phyloP scores from a whole-genome alignment of 2,113 vertebrate genomes.

The Eclectus roratus region DNA sequence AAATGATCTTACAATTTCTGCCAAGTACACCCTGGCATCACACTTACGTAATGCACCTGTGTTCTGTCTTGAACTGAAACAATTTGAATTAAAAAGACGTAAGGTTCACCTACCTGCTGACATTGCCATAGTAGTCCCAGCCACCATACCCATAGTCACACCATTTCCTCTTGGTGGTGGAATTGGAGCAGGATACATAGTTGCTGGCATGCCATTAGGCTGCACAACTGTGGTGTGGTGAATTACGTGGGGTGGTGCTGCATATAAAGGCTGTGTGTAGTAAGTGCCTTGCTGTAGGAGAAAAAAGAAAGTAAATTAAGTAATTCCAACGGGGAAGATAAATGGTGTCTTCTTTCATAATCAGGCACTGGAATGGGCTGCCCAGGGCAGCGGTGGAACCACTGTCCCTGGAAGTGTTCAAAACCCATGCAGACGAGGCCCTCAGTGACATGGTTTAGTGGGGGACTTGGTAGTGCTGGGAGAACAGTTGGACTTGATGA shows the following conservation, averaged over 20 bases:
- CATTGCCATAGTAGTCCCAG: constrained; percentile 99
- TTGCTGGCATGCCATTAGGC: constrained; percentile 96
- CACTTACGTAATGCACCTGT: accelerated
- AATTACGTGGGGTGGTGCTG: constrained; percentile 96
- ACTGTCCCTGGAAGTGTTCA: background rate
- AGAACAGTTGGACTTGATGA: background rate
- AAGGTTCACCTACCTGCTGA: constrained; percentile 84
- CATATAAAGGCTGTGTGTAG: constrained; percentile 96
- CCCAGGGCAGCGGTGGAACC: background rate
- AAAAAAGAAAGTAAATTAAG: background rate
- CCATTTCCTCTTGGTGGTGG: constrained; percentile 83
- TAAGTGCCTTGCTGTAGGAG: constrained; percentile 91
- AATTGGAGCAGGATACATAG: constrained; percentile 90
- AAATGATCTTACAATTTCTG: background rate
- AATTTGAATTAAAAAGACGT: accelerated
- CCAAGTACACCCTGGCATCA: background rate
- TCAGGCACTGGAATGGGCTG: background rate
- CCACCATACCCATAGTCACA: constrained; percentile 96
- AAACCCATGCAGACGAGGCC: background rate
- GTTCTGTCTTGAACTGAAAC: accelerated
- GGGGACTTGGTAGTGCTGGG: background rate
- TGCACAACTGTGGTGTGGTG: constrained; percentile 99
- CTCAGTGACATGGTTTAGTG: background rate
- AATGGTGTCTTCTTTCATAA: background rate
- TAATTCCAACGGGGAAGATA: background rate